A percentile compares a stretch with the other conserved stretches of the same genome.
These are phyloP conservation scores for Onthophagus taurus DNA, from an alignment of 1,140 invertebrate genomes.

Conservation along the genomic window DNA sequence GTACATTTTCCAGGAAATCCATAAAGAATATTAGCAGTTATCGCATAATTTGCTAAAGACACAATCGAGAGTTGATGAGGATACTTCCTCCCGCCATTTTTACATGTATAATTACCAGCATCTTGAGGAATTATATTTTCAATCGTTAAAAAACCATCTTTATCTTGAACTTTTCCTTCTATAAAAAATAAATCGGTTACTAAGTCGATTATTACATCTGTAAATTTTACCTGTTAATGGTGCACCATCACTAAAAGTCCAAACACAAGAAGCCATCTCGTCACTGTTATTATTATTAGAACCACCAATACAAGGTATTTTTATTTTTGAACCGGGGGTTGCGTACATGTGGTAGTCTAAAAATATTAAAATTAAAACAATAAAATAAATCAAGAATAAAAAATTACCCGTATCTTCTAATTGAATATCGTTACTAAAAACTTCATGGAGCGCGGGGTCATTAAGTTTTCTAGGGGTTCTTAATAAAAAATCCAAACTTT, in stretches of 20 bases:
- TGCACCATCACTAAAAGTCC: slow-evolving; percentile 11
- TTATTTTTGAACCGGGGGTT: slow-evolving; percentile 9
- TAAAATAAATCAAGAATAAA: neutral
- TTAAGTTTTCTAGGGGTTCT: neutral
- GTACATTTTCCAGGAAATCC: slow-evolving; percentile 12
- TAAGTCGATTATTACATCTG: neutral
- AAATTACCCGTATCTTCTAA: slow-evolving; percentile 12
- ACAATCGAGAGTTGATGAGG: slow-evolving; percentile 25
- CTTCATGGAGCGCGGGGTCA: neutral
- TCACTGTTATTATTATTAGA: slow-evolving; percentile 10
- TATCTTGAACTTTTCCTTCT: slow-evolving; percentile 18
- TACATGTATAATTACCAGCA: slow-evolving; percentile 30
- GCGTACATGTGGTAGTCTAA: slow-evolving; percentile 19
- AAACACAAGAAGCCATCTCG: slow-evolving; percentile 9
- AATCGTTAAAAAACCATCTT: slow-evolving; percentile 21
- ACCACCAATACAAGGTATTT: slow-evolving; percentile 17
- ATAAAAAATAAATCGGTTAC: neutral
- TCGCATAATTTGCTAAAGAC: slow-evolving; percentile 23
- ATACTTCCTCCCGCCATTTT: slow-evolving; percentile 15
- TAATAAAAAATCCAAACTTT: neutral
- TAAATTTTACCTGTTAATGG: slow-evolving; percentile 10
- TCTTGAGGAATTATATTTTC: slow-evolving; percentile 23
- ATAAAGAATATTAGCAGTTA: slow-evolving; percentile 12
- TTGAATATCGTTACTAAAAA: slow-evolving; percentile 3
- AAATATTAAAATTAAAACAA: slow-evolving; percentile 12